Evolutionary conservation across 2,797 vertebrate species (phyloP).

Genomic region (Heliangelus exortis): DNA sequence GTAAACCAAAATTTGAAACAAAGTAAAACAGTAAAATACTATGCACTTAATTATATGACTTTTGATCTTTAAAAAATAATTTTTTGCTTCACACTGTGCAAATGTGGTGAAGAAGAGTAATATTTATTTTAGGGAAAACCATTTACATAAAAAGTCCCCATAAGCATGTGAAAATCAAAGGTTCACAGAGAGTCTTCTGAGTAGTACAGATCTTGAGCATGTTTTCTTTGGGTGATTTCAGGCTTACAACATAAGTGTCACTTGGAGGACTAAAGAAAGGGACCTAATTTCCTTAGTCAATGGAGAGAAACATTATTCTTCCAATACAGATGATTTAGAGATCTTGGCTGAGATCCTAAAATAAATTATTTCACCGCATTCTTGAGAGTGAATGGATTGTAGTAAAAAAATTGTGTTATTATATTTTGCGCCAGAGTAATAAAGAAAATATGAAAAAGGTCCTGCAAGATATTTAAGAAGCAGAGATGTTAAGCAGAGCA

Average conservation of each 20-base stretch:
- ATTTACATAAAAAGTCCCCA: neutral
- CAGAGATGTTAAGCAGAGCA: conserved; percentile 21
- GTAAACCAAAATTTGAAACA: neutral
- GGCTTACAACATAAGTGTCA: neutral
- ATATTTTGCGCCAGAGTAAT: neutral
- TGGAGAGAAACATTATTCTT: conserved; percentile 31
- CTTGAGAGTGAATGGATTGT: neutral
- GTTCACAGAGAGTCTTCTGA: neutral
- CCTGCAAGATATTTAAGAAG: neutral
- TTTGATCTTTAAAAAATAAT: neutral
- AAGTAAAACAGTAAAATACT: neutral
- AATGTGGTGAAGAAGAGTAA: neutral
- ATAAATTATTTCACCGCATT: neutral
- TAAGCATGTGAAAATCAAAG: neutral
- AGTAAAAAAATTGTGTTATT: neutral
- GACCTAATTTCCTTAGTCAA: neutral
- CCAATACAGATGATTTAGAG: neutral
- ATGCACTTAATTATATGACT: neutral
- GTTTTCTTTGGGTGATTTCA: conserved; percentile 18
- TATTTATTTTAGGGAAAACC: neutral
- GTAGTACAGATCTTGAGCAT: neutral
- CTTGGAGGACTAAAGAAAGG: neutral
- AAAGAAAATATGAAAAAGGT: conserved; percentile 24
- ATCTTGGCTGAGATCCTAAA: neutral
- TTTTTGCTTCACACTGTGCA: neutral